These are phyloP conservation scores for Silurus lanzhouensis DNA, from an alignment of 2,797 vertebrate genomes.

Conservation along the genomic window DNA sequence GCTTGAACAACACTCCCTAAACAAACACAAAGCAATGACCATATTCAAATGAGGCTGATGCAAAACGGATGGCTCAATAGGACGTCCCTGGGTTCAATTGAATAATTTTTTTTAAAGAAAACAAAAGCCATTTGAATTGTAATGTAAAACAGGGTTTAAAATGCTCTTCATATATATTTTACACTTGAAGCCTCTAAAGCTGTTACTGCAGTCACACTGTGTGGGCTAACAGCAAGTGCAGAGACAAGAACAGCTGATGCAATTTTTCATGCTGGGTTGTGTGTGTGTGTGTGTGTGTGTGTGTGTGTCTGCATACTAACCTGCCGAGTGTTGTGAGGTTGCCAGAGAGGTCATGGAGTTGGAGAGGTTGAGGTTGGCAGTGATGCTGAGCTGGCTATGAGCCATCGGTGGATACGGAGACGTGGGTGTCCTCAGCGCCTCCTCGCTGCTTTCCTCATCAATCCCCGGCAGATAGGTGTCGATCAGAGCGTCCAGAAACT, in stretches of 20 bases:
- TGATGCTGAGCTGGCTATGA: slow-evolving; percentile 98
- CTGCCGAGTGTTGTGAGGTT: slow-evolving; percentile 97
- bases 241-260: neutral
- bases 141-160: neutral
- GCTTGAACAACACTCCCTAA: slow-evolving; percentile 14
- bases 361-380: slow-evolving; percentile 96
- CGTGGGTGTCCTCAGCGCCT: slow-evolving; percentile 92
- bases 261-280: neutral
- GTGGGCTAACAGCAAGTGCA: neutral
- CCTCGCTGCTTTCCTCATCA: slow-evolving; percentile 93
- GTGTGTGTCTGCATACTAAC: slow-evolving; percentile 67
- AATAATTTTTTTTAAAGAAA: neutral
- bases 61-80: neutral
- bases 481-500: slow-evolving; percentile 96
- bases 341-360: slow-evolving; percentile 99
- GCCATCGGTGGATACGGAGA: slow-evolving; percentile 92
- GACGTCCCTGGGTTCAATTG: neutral
- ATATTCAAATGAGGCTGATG: neutral
- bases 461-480: slow-evolving; percentile 94
- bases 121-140: neutral
- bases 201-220: neutral
- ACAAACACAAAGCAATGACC: neutral
- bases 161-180: neutral
- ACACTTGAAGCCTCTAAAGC: neutral
- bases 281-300: neutral